These are phyloP conservation scores for Stratiolaelaps scimitus DNA, from an alignment of 1,140 invertebrate genomes.

Conservation along the genomic window DNA sequence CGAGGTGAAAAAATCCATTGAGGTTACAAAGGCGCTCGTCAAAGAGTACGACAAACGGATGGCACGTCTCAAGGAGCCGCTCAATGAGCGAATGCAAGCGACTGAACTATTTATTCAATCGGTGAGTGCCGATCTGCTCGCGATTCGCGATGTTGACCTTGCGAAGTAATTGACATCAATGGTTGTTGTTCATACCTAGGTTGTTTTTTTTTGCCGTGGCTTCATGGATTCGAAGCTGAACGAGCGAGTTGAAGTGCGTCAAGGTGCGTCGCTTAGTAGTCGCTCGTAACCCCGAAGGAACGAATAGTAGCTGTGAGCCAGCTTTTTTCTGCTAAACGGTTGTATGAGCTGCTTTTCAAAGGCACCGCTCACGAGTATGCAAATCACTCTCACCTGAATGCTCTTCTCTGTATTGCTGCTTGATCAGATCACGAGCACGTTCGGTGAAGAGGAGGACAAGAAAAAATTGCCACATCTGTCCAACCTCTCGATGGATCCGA, in stretches of 20 bases:
- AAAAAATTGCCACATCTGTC: conserved; percentile 10
- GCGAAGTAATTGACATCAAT: neutral
- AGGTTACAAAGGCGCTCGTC: neutral
- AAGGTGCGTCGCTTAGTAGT: too few species aligned
- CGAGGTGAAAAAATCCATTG: conserved; percentile 1
- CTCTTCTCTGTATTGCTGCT: too few species aligned
- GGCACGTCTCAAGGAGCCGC: neutral
- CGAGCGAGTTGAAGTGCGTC: too few species aligned
- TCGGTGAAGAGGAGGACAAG: conserved; percentile 17
- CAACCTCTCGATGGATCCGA: conserved; percentile 14
- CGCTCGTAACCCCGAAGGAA: too few species aligned
- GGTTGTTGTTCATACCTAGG: too few species aligned
- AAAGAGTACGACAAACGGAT: neutral
- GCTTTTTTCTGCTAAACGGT: too few species aligned
- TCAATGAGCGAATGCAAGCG: conserved; percentile 8
- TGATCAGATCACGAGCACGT: conserved; percentile 13
- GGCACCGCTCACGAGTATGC: too few species aligned
- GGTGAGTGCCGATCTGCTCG: neutral
- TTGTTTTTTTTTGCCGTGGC: too few species aligned
- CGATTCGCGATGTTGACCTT: neutral
- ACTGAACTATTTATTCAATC: conserved; percentile 18
- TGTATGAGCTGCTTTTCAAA: too few species aligned
- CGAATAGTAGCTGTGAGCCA: too few species aligned
- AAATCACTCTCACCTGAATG: too few species aligned
- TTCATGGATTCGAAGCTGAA: neutral